These are phyloP conservation scores for Heliconius eleuchia DNA, from an alignment of 1,140 invertebrate genomes.

Conservation along the genomic window DNA sequence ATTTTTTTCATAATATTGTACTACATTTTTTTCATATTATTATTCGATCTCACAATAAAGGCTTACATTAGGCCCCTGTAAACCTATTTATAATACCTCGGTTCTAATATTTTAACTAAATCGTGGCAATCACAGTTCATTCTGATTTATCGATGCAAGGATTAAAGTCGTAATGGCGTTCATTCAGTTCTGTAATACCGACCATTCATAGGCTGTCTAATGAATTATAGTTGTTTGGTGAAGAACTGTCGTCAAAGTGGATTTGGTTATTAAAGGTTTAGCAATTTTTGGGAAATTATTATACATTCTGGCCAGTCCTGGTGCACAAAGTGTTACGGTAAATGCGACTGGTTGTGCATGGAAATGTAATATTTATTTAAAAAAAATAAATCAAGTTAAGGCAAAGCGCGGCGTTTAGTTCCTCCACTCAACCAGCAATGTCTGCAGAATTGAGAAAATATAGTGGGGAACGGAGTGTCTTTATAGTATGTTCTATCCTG, in stretches of 20 bases:
- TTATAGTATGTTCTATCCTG: too few relatives aligned
- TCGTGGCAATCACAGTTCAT: conserved; percentile 41
- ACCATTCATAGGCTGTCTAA: conserved; percentile 43
- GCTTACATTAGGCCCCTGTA: not conserved
- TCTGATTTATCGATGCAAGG: conserved; percentile 51
- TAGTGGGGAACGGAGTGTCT: too few relatives aligned
- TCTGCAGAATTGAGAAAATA: too few relatives aligned
- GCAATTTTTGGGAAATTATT: not conserved
- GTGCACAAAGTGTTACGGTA: too few relatives aligned
- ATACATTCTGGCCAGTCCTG: too few relatives aligned
- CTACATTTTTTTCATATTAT: not conserved
- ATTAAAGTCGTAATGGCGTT: conserved; percentile 51
- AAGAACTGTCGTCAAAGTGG: conserved; percentile 36
- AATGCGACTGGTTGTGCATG: too few relatives aligned
- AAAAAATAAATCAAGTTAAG: too few relatives aligned
- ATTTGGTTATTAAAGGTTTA: conserved; percentile 17
- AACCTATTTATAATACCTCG: conserved; percentile 28
- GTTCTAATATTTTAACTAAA: conserved; percentile 36
- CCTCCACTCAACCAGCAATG: too few relatives aligned
- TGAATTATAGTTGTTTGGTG: conserved; percentile 48
- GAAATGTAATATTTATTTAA: too few relatives aligned
- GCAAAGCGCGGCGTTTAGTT: too few relatives aligned
- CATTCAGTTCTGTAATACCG: conserved; percentile 46
- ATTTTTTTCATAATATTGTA: not conserved
- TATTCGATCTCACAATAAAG: not conserved